Evolutionary conservation across 2,888 invertebrate genomes (phyloP).

Genomic region (Caenorhabditis sulstoni): DNA sequence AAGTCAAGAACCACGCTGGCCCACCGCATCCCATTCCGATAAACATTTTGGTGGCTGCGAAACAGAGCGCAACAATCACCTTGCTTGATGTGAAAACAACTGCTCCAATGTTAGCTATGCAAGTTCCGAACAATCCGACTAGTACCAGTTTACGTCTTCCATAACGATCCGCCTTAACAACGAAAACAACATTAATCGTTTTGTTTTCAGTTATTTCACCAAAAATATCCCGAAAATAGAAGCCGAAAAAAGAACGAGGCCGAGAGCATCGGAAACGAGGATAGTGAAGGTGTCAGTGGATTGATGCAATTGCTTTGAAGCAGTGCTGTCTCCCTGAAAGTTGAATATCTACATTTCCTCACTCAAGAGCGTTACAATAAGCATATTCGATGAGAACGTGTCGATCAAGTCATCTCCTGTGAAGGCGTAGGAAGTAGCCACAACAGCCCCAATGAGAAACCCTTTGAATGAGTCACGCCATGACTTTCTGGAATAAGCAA

Average conservation of each 20-base stretch:
- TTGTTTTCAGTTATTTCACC: slow-evolving; percentile 1
- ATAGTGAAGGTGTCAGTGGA: slow-evolving; percentile 43
- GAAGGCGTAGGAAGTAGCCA: slow-evolving; percentile 76
- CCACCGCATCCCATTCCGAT: slow-evolving; percentile 79
- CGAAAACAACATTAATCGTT: background rate
- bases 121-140: slow-evolving; percentile 75
- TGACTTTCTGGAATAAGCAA: slow-evolving; percentile 45
- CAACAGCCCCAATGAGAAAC: slow-evolving; percentile 74
- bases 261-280: slow-evolving; percentile 50
- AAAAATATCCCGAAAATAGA: slow-evolving; percentile 48
- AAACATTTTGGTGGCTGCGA: slow-evolving; percentile 68
- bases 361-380: slow-evolving; percentile 58
- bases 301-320: slow-evolving; percentile 24
- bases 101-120: slow-evolving; percentile 72
- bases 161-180: slow-evolving; percentile 74
- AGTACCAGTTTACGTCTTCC: slow-evolving; percentile 74
- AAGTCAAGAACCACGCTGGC: slow-evolving; percentile 80
- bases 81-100: slow-evolving; percentile 65
- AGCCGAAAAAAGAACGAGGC: slow-evolving; percentile 49
- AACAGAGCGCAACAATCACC: slow-evolving; percentile 60
- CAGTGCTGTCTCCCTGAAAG: slow-evolving; percentile 27
- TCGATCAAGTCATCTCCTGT: slow-evolving; percentile 80
- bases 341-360: background rate
- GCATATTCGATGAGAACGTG: slow-evolving; percentile 77
- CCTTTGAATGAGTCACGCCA: slow-evolving; percentile 70